phyloP scores from a whole-genome alignment of 2,113 vertebrate species.

The Lethenteron camtschaticum region DNA sequence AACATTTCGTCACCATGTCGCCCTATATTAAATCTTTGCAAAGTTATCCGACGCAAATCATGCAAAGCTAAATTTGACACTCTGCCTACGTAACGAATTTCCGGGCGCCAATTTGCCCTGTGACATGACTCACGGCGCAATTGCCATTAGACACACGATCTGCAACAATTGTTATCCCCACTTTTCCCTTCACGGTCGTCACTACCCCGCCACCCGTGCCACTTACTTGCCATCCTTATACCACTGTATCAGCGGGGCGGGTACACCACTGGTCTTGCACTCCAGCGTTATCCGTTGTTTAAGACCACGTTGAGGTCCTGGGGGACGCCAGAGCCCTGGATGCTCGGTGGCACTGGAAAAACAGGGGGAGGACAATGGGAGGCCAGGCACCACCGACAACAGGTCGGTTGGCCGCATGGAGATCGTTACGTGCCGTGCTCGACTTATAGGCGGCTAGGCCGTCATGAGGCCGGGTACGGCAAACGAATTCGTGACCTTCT shows the following conservation, averaged over 20 bases:
- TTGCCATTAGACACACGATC: slow-evolving; percentile 8
- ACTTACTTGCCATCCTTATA: slow-evolving; percentile 86
- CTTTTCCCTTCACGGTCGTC: not conserved
- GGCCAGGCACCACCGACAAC: too few species aligned
- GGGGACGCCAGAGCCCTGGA: slow-evolving; percentile 22
- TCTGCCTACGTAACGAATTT: not conserved
- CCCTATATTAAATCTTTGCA: too few species aligned
- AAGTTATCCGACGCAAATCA: too few species aligned
- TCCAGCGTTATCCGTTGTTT: slow-evolving; percentile 39
- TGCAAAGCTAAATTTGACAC: slow-evolving; percentile 8
- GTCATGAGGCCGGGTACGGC: too few species aligned
- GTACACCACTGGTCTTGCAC: slow-evolving; percentile 51
- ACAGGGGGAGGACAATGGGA: too few species aligned
- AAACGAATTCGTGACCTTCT: too few species aligned
- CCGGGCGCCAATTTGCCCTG: not conserved
- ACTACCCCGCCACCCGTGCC: not conserved
- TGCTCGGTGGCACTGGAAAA: slow-evolving; percentile 48
- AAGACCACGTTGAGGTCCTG: slow-evolving; percentile 37
- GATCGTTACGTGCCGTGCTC: too few species aligned
- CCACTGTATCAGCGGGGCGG: slow-evolving; percentile 65
- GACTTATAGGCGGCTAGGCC: too few species aligned
- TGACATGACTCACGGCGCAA: not conserved
- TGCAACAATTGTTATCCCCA: not conserved
- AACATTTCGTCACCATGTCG: too few species aligned
- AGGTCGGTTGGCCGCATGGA: too few species aligned